Base-by-base conservation (phyloP, 2,113 vertebrate genomes). In the Columbina picui region DNA sequence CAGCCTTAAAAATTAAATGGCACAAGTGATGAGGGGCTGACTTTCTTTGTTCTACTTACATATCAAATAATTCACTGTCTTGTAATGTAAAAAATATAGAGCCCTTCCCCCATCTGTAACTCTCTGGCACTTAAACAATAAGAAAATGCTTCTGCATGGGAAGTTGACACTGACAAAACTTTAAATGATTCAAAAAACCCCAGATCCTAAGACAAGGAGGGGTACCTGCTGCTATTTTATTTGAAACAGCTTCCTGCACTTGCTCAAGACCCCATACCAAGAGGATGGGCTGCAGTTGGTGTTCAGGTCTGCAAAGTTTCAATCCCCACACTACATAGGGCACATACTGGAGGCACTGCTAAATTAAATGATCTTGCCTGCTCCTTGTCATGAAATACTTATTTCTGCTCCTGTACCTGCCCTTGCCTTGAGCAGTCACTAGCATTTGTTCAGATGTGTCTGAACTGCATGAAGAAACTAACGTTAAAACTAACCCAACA, bases 331-430 rank as follows among this genome's bases (percentile, higher is more conserved):
- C 43, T 7, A 4, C 0, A 10, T 47, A 30, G 19, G 26, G 14
- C 32, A 3, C 3, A 2, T 3, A 32, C 25, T 1, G 4, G n/a
- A 15, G 61, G 23, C 25, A 5, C 4, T 6, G 43, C 53, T 68
- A 18, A 11, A 2, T 1, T 30, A 18, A 27, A 16, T 0, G 0
- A n/a, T 4, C 14, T 18, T 22, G 9, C 21, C 11, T 11, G 1
- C 6, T 59, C 34, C 43, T 25, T 9, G 64, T 10, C 1, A 4
- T 2, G 38, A 64, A 64, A 38, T 1, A 6, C 32, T 34, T 25
- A 4, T 12, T 45, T 18, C 29, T 17, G 68, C 12, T 52, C 7
- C 64, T 6, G 38, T 9, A 9, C 17, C 77, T 22, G 21, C 34
- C 50, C 53, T 8, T 3, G 20, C 34, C 22, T 10, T 6, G 11